Evolutionary conservation across 1,140 invertebrate genomes (phyloP), one percentile per base, ranked within the genome.

Genomic region (Megalopta genalis): DNA sequence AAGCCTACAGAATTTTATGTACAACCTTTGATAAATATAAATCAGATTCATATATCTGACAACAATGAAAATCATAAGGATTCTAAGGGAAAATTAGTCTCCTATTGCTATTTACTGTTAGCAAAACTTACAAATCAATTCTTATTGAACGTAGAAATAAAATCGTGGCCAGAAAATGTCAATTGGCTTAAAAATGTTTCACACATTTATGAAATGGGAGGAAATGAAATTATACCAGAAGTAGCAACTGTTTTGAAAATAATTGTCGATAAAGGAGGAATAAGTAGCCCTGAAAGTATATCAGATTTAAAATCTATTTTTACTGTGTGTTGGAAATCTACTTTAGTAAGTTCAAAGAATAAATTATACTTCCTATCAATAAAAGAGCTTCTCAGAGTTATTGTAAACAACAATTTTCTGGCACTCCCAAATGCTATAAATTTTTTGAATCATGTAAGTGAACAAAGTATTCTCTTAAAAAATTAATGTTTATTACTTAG

Each of bases 301-400:
- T 67, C 72, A 66, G 65, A 71, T 46, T 79, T 90, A 0, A 80
- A 86, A 79, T 72, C 67, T 65, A 75, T 87, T 37, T 82, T 90
- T 25, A 77, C 84, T 46, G 59, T 67, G 23, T 88, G 87, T n/a
- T 92, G 90, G 88, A 90, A 70, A 52, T 81, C 69, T 18, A 86
- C 86, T 14, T 83, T 90, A 60, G 71, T 77, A 10, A 82, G 82
- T 63, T 92, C 89, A 66, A 89, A 87, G 32, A 87, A 88, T 46
- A 81, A 82, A 27, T n/a, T 82, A 6, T 93, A 89, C 42, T 89
- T 89, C 77, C 12, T 42, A 5, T 74, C 86, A 16, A 72, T 88
- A 37, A 72, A 89, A 21, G 72, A 84, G 39, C 71, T 91, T 57
- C 54, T 79, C 4, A 42, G 75, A 84, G 52, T 87, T 76, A 76